Conservation (phyloP, 2,888 invertebrate species). For the Cryptocephalus primarius region DNA sequence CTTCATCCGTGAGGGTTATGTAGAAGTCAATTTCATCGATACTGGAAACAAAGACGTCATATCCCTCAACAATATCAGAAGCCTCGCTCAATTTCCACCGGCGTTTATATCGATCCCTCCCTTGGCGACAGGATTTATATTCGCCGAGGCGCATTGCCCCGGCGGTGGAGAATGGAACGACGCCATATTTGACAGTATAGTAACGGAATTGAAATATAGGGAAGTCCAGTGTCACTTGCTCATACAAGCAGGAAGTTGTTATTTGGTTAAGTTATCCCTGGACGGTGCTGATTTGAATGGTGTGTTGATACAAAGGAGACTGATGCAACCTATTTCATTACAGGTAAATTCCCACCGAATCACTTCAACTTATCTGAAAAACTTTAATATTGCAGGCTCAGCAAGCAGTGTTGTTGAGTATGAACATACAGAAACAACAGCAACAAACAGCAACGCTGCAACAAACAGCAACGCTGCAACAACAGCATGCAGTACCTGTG, state of each 20-base stretch:
- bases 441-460: too few species aligned
- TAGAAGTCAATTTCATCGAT: slow-evolving; percentile 58
- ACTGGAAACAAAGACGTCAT: slow-evolving; percentile 55
- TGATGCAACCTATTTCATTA: slow-evolving; percentile 39
- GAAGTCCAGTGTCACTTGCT: slow-evolving; percentile 31
- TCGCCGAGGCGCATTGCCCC: slow-evolving; percentile 41
- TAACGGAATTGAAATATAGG: slow-evolving; percentile 33
- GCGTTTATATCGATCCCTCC: slow-evolving; percentile 38
- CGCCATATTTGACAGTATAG: slow-evolving; percentile 32
- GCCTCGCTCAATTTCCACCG: slow-evolving; percentile 43
- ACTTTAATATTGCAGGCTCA: slow-evolving; percentile 31
- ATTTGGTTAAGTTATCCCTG: slow-evolving; percentile 40
- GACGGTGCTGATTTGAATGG: slow-evolving; percentile 41
- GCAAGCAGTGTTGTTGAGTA: slow-evolving; percentile 30
- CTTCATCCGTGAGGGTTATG: slow-evolving; percentile 40
- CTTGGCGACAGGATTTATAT: slow-evolving; percentile 48
- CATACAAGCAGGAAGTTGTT: slow-evolving; percentile 30
- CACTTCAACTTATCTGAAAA: too few species aligned
- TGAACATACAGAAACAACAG: slow-evolving; percentile 34
- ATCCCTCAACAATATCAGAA: slow-evolving; percentile 46
- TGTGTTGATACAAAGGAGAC: slow-evolving; percentile 37
- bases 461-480: not conserved
- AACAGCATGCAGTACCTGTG: not conserved
- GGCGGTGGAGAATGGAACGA: slow-evolving; percentile 42
- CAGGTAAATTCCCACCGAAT: too few species aligned